Conservation (phyloP, 2,888 invertebrate genomes). For the Sicus ferrugineus region DNA sequence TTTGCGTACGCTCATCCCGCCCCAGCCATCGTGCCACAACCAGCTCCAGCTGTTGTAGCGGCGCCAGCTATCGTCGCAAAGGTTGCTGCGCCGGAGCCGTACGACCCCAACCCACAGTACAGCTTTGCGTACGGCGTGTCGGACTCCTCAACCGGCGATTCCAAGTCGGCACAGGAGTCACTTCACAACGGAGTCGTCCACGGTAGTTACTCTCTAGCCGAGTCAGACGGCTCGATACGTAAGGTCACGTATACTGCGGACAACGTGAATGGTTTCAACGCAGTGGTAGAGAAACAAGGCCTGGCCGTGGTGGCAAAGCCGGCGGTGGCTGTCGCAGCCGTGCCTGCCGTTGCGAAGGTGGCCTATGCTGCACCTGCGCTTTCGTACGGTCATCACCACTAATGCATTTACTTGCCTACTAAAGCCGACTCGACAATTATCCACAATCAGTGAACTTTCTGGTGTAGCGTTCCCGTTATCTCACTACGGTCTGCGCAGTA, state of each 20-base stretch:
- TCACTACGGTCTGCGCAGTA: no score
- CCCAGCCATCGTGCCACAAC: conserved; percentile 53
- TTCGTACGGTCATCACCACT: not conserved
- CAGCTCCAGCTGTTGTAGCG: no score
- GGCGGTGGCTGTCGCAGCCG: conserved; percentile 62
- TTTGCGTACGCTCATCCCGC: conserved; percentile 45
- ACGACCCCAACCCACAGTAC: conserved; percentile 65
- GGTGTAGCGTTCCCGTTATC: no score
- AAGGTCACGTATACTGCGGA: conserved; percentile 66
- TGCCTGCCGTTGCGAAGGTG: conserved; percentile 49
- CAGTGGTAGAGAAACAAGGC: conserved; percentile 63
- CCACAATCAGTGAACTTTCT: no score
- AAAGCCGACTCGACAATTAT: no score
- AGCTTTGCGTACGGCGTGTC: conserved; percentile 64
- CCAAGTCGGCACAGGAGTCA: conserved; percentile 65
- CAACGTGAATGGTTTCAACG: conserved; percentile 66
- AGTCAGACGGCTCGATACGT: conserved; percentile 66
- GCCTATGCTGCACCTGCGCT: conserved; percentile 55
- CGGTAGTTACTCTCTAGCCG: conserved; percentile 66
- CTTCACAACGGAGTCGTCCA: conserved; percentile 66
- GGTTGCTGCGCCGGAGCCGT: conserved; percentile 58
- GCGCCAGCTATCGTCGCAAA: conserved; percentile 41
- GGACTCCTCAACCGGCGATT: conserved; percentile 66
- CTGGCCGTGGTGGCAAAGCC: conserved; percentile 59
- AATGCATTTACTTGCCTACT: not conserved